Evolutionary conservation across 2,888 invertebrate genomes (phyloP), one percentile per base, ranked within the genome.

Genomic region (Hirtodrosophila cameraria): DNA sequence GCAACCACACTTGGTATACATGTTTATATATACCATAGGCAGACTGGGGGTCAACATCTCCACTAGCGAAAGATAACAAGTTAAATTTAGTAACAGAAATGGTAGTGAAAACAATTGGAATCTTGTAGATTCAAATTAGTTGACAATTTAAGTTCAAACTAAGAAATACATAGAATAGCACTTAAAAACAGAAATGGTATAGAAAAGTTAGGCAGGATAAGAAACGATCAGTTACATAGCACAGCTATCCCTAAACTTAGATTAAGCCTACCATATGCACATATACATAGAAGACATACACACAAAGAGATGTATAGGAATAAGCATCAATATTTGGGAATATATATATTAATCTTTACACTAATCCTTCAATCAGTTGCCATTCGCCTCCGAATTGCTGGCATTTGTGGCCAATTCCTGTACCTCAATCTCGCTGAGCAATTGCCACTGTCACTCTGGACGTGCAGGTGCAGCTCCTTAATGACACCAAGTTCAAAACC

Each of bases 401-500:
- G 49, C 78, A 25, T 52, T 70, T 30, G 13, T 72, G 82, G 92
- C 92, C 90, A 97, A 97, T 93, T 78, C 78, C 55, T 88, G 86
- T 16, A 89, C 63, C 55, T 89, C 88, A 31, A 89, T 89, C 65
- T 98, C 98, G 88, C 97, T 97, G 36, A 98, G 92, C 75, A 98
- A 90, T 95, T 96, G 69, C 94, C 94, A 89, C 96, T 96, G 84
- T 96, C 94, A 60, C 93, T 93, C 73, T 94, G 94, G 12, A 97
- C 95, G 62, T 93, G 94, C n/a, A 98, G 92, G 41, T 97, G 93
- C 69, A 98, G 90, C 41, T 93, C 93, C 45, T 93, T 90, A 30
- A 98, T 92, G 63, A 93, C 94, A 33, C 96, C 96, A 33, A 95
- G 90, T 52, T 92, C 93, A 9, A 92, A 91, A 78, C 94, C 94